These are phyloP conservation scores for Pelobates fuscus DNA, from an alignment of 2,113 vertebrate species.

Conservation along the genomic window DNA sequence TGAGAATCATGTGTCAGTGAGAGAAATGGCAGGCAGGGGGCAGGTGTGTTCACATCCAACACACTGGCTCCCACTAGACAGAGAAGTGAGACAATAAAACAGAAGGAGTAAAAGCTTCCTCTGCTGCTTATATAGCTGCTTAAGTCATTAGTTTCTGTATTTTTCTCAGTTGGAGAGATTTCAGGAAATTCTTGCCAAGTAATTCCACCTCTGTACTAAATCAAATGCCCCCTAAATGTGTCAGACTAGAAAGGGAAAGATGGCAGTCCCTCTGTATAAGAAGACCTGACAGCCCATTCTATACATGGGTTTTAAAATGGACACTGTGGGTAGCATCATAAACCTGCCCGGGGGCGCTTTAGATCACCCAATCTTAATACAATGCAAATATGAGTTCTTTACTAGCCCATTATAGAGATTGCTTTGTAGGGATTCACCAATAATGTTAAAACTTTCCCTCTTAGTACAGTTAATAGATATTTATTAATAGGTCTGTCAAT, in stretches of 20 bases:
- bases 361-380: no score
- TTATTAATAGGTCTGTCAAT: no score
- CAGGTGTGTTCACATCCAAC: conserved; percentile 17
- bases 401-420: no score
- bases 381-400: no score
- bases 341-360: no score
- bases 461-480: no score
- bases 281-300: conserved; percentile 1
- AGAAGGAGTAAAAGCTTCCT: conserved; percentile 36
- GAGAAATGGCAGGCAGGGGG: background rate
- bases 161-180: conserved; percentile 34
- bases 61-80: conserved; percentile 21
- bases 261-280: conserved; percentile 18
- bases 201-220: conserved; percentile 39
- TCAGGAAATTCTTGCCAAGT: conserved; percentile 39
- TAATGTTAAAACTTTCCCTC: no score
- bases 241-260: conserved; percentile 10
- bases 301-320: no score
- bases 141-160: conserved; percentile 46
- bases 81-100: conserved; percentile 17
- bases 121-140: conserved; percentile 45
- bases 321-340: no score
- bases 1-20: conserved; percentile 52
- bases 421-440: no score
- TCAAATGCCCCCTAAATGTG: conserved; percentile 36